Conservation (phyloP, 2,113 vertebrate genomes). For the Eptesicus fuscus region DNA sequence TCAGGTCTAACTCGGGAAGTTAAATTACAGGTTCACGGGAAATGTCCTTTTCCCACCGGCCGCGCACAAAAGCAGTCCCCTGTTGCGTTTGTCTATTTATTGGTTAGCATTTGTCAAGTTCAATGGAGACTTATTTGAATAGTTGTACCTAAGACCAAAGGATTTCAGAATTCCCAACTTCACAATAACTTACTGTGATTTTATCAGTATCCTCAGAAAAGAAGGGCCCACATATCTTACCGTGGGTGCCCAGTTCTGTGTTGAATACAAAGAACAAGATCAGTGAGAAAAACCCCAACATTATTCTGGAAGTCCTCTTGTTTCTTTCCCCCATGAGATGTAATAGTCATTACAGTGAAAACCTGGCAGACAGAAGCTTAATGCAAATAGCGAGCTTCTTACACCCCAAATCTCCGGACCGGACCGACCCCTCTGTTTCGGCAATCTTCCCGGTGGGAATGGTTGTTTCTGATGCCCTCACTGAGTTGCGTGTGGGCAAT, state of each 20-base stretch:
- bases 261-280: background rate
- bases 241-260: too few species aligned
- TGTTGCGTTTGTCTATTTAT: background rate
- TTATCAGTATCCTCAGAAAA: background rate
- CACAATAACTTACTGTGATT: background rate
- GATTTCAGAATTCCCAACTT: background rate
- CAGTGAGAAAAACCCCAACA: background rate
- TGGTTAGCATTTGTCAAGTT: background rate
- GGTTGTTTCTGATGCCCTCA: background rate
- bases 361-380: background rate
- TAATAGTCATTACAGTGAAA: background rate
- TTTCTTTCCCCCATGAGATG: background rate
- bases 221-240: rapidly evolving
- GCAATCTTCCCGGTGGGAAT: background rate
- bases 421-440: background rate
- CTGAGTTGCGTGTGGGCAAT: background rate
- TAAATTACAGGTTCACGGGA: background rate
- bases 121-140: background rate
- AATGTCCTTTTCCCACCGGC: background rate
- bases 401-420: background rate
- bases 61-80: background rate
- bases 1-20: background rate
- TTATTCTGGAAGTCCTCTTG: background rate
- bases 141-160: background rate
- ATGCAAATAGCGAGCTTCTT: background rate